Conservation (phyloP, 2,113 vertebrate species). For the Astur gentilis region DNA sequence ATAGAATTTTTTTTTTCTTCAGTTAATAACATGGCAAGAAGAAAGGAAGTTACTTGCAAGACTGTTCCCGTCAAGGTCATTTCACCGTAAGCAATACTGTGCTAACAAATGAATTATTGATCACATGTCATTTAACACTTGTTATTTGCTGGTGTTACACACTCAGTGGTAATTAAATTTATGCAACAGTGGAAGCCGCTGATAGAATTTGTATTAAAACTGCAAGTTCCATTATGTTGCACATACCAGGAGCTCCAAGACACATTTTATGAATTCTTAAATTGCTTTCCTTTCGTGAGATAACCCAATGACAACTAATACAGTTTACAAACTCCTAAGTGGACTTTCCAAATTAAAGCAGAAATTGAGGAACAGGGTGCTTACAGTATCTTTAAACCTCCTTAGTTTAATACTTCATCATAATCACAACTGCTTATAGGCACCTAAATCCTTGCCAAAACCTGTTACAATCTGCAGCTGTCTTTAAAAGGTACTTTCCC, state of each 20-base stretch:
- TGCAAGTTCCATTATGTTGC: neutral
- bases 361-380: neutral
- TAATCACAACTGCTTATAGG: neutral
- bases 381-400: neutral
- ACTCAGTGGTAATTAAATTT: conserved; percentile 58
- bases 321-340: neutral
- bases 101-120: conserved; percentile 65
- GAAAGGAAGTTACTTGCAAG: neutral
- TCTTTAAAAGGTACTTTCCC: neutral
- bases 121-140: conserved; percentile 46
- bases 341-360: neutral
- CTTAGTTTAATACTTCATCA: neutral
- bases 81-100: conserved; percentile 42
- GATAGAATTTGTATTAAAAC: conserved; percentile 34
- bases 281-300: neutral
- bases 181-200: conserved; percentile 18
- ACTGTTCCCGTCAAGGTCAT: conserved; percentile 7
- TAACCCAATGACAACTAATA: neutral
- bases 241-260: neutral
- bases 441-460: neutral
- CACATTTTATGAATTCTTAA: conserved; percentile 9
- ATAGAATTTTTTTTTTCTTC: neutral
- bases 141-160: conserved; percentile 34
- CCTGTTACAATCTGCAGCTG: neutral
- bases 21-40: neutral